Base-by-base conservation (phyloP, 1,140 invertebrate genomes). In the Ptiloglossa arizonensis region DNA sequence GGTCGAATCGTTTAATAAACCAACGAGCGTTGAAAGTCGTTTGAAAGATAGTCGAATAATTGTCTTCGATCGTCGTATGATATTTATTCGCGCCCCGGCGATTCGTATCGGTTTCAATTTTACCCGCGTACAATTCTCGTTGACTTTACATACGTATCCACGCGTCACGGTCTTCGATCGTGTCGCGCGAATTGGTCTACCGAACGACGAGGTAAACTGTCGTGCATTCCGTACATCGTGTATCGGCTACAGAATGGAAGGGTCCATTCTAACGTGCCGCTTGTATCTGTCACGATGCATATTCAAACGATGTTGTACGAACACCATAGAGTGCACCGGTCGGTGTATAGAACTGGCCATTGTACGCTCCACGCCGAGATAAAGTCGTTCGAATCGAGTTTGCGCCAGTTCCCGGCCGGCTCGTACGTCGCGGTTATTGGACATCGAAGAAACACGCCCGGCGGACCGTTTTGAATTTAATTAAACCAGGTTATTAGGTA, bases 401-500 rank as follows among this genome's bases (percentile, higher is more conserved):
- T 87, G 85, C 77, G 60, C 85, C 71, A 87, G 85, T 87, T 87
- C 41, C 54, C 64, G 60, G 17, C 27, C 52, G 54, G 59, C 62
- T 68, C 15, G 5, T 24, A 38, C 57, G 41, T 32, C 15, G 41
- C 46, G 78, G 81, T 87, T 88, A 88, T 88, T 87, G 81, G 74
- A 88, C 86, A 81, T 87, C 71, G 82, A 81, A 81, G 78, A 67
- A 59, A 84, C 38, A 84, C 38, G 69, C 62, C 67, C 29, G 24
- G 44, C 35, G 17, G 69, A 41, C 52, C 62, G 74, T 64, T 77
- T 81, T 71, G 66, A 84, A 83, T 87, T 88, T 86, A 87, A 88
- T 88, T 87, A 87, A 87, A 87, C 67, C 76, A 59, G 81, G 73
- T 85, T 85, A 74, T 74, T 78, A 64, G 75, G 48, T 60, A 74